Evolutionary conservation across 1,140 invertebrate species (phyloP).

Genomic region (Trichonephila clavata): DNA sequence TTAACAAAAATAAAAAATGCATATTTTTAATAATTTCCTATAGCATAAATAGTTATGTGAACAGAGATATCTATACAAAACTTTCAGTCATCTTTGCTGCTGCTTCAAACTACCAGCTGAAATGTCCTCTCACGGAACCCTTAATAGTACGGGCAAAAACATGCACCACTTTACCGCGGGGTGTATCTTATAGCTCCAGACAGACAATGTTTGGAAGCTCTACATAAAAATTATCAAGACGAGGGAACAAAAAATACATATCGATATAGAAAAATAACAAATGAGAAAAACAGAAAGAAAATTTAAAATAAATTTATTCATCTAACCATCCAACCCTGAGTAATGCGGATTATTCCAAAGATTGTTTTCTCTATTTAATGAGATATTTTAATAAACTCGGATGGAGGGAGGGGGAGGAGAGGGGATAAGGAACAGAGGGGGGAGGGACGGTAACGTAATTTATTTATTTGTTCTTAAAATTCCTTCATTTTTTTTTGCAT

Average conservation of each 20-base stretch:
- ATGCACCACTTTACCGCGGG: constrained; percentile 12
- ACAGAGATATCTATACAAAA: too few species aligned
- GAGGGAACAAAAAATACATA: constrained; percentile 40
- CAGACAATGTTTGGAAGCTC: constrained; percentile 58
- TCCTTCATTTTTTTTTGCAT: constrained; percentile 23
- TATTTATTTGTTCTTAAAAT: constrained; percentile 76
- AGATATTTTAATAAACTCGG: constrained; percentile 76
- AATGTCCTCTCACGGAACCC: not conserved
- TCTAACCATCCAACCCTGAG: constrained; percentile 67
- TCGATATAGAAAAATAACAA: constrained; percentile 64
- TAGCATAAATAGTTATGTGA: too few species aligned
- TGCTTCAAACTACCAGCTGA: too few species aligned
- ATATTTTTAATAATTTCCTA: too few species aligned
- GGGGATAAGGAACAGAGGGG: not conserved
- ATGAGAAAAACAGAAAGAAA: constrained; percentile 58
- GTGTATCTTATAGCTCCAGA: not conserved
- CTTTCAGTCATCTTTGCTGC: not conserved
- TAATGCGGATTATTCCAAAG: constrained; percentile 75
- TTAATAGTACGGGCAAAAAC: not conserved
- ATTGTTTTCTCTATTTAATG: constrained; percentile 76
- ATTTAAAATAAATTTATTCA: constrained; percentile 77
- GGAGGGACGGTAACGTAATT: constrained; percentile 62
- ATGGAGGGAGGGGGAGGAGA: not conserved
- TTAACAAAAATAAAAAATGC: too few species aligned
- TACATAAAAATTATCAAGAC: constrained; percentile 55